Evolutionary conservation across 2,797 vertebrate species (phyloP), one percentile per base, ranked within the genome.

Genomic region (Furcifer pardalis): DNA sequence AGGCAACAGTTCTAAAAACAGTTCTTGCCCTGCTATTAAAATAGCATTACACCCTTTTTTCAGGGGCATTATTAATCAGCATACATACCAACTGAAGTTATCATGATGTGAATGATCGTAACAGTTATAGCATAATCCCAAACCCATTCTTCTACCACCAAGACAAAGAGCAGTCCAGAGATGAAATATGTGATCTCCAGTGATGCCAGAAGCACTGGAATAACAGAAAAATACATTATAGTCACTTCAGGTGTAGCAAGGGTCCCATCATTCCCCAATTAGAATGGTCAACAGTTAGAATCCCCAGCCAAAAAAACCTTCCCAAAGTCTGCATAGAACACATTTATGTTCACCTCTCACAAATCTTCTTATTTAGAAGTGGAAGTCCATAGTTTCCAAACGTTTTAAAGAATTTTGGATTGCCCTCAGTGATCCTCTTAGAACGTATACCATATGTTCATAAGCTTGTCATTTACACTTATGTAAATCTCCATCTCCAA

Each of bases 41-140:
- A 30, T 6, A 80, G 13, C 37, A 1, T 8, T 21, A 44, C n/a
- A 44, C 72, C 30, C 52, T 21, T 77, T 25, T 77, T 69, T 12
- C 0, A 40, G 17, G 44, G 19, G 2, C 72, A 75, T 77, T 88
- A 87, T 52, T 82, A 73, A 69, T 62, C 69, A 84, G 27, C 17
- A 59, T 86, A 82, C 93, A 93, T 94, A 98, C 97, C 96, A 0
- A 93, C 92, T 12, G 95, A 96, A 44, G 97, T 98, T 93, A 98
- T 88, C 40, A 91, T 94, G 76, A 98, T 79, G 56, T 98, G 98
- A 93, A 98, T 93, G 88, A 98, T 49, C 46, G 97, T 98, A 92
- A 98, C 94, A 30, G 97, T 98, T 91, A 98, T 94, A 86, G 96
- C 97, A 30, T 98, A 98, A 92, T 98, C 97, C 97, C 97, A 98